Base-by-base conservation (phyloP, 2,888 invertebrate genomes). In the Ametastegia equiseti region DNA sequence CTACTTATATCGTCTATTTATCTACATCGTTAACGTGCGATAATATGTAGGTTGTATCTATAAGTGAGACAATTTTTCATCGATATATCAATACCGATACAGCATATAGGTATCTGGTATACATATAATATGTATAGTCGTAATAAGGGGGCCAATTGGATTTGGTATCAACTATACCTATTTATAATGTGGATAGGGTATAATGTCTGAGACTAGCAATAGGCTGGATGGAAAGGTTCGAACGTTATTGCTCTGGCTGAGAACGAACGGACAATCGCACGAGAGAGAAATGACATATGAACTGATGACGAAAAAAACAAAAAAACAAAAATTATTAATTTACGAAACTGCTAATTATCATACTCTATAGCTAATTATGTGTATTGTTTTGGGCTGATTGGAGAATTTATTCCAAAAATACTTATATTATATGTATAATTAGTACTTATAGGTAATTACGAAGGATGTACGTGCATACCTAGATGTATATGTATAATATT, bases 321-420 rank as follows among this genome's bases (percentile, higher is more conserved):
- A n/a, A n/a, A 30, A 15, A n/a, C 23, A 5, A 65, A 54, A 54
- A 54, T n/a, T 23, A 23, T 33, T 36, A 15, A 65, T 33, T 23
- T n/a, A 27, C 63, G 63, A 65, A 33, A 54, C 9, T 54, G 54
- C 23, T 19, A 19, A 3, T n/a, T 50, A n/a, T 50, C 1, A n/a
- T 50, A 7, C 19, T 50, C 42, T 19, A 54, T 54, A 19, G 11
- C n/a, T 33, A 15, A n/a, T 36, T 27, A 27, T n/a, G 23, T 63
- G 1, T n/a, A 65, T 69, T 27, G 9, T 42, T 69, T 42, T 5
- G 69, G 42, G 42, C 42, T 69, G 69, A 23, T 69, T 69, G n/a
- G n/a, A n/a, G n/a, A n/a, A n/a, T n/a, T 69, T 19, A 42, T 69
- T 69, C 1, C 11, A 69, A 69, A 69, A 42, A 69, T 69, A 42